phyloP scores from a whole-genome alignment of 2,113 vertebrate genomes.

The Lepidothrix coronata region DNA sequence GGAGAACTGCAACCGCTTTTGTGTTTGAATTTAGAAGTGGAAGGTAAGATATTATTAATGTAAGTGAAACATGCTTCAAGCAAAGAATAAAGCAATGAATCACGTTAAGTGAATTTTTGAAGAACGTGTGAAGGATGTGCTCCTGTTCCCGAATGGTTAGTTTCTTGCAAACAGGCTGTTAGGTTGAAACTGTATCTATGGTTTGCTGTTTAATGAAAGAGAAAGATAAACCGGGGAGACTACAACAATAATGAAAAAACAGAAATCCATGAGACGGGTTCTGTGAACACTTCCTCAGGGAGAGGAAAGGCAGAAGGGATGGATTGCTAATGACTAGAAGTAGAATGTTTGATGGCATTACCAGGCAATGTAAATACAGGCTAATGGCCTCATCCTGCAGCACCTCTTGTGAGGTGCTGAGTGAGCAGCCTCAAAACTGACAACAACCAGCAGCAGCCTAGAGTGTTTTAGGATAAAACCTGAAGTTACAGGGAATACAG shows the following conservation, averaged over 20 bases:
- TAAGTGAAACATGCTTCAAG: constrained; percentile 59
- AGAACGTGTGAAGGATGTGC: constrained; percentile 23
- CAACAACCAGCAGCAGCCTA: background rate
- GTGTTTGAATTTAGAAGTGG: constrained; percentile 36
- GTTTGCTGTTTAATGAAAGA: constrained; percentile 57
- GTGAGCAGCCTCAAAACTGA: background rate
- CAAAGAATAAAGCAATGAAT: constrained; percentile 7
- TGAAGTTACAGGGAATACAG: background rate
- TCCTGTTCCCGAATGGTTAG: background rate
- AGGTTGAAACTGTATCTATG: constrained; percentile 26
- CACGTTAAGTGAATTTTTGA: constrained; percentile 45
- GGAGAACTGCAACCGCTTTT: background rate
- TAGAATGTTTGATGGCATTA: constrained; percentile 37
- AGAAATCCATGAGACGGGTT: constrained; percentile 1
- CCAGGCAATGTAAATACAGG: constrained; percentile 9
- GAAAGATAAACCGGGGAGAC: constrained; percentile 46
- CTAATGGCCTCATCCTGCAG: constrained; percentile 35
- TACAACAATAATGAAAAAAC: constrained; percentile 52
- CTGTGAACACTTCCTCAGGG: constrained; percentile 39
- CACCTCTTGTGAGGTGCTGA: constrained; percentile 7
- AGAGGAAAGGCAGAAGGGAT: constrained; percentile 1
- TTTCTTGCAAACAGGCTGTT: constrained; percentile 29
- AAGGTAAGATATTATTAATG: constrained; percentile 66
- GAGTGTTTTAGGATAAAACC: background rate
- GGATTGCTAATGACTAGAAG: constrained; percentile 40